Evolutionary conservation across 1,140 invertebrate genomes (phyloP).

Genomic region (Luehdorfia chinensis): DNA sequence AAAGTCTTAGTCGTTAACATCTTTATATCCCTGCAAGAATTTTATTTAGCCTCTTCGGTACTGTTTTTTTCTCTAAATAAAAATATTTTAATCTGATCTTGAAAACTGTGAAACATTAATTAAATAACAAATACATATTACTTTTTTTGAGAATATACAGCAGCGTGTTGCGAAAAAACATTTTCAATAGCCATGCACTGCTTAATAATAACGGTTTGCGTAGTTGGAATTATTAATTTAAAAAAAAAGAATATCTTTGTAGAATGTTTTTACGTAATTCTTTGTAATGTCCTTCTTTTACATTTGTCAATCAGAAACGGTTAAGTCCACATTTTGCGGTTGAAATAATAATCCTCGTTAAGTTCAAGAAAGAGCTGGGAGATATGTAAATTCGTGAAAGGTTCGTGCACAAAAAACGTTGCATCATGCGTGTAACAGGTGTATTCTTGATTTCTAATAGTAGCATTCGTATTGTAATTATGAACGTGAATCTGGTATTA

Average conservation of each 20-base stretch:
- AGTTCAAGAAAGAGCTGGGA: conserved; percentile 58
- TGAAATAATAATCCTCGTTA: conserved; percentile 72
- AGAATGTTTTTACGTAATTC: too few relatives aligned
- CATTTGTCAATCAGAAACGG: too few relatives aligned
- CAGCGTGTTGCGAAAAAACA: too few relatives aligned
- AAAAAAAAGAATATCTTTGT: too few relatives aligned
- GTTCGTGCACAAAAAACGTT: conserved; percentile 60
- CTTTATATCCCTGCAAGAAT: conserved; percentile 38
- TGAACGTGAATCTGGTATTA: conserved; percentile 39
- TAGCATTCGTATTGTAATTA: conserved; percentile 57
- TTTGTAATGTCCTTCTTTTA: too few relatives aligned
- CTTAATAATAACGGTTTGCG: too few relatives aligned
- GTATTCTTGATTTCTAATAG: conserved; percentile 66
- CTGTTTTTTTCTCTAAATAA: not conserved
- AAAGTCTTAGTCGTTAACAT: conserved; percentile 54
- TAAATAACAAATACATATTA: too few relatives aligned
- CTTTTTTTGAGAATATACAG: too few relatives aligned
- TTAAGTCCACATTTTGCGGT: conserved; percentile 68
- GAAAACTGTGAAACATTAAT: too few relatives aligned
- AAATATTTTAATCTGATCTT: too few relatives aligned
- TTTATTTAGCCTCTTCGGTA: conserved; percentile 1
- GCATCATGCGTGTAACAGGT: conserved; percentile 62
- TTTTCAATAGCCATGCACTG: too few relatives aligned
- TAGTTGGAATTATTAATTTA: too few relatives aligned
- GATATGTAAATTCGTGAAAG: conserved; percentile 72